Percentiles rank a stretch among this genome's conserved stretches.
These are phyloP conservation scores for Tigriopus japonicus DNA, from an alignment of 1,140 invertebrate genomes.

Conservation along the genomic window DNA sequence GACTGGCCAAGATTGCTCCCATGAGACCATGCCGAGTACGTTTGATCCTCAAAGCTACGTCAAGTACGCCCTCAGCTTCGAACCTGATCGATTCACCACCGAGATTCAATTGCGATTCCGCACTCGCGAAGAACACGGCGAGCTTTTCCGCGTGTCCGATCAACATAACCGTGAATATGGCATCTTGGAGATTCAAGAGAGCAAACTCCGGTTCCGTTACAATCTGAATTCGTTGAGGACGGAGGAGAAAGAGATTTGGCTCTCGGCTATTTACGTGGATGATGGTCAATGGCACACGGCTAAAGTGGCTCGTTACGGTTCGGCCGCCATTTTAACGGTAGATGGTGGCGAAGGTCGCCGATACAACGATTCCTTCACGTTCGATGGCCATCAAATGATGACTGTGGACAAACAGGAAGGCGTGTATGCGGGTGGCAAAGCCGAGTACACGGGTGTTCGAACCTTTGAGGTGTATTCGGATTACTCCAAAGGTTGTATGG, in stretches of 20 bases:
- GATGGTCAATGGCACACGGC: slow-evolving; percentile 96
- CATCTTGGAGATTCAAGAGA: slow-evolving; percentile 79
- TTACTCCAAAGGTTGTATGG: slow-evolving; percentile 44
- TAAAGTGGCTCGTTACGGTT: slow-evolving; percentile 57
- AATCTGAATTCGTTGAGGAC: slow-evolving; percentile 76
- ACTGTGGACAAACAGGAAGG: slow-evolving; percentile 83
- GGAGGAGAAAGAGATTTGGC: slow-evolving; percentile 71
- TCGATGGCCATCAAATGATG: slow-evolving; percentile 74
- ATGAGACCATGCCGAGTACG: slow-evolving; percentile 61
- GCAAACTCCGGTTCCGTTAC: slow-evolving; percentile 68
- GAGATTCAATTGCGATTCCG: slow-evolving; percentile 73
- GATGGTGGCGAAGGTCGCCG: slow-evolving; percentile 85
- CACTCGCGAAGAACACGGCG: slow-evolving; percentile 74
- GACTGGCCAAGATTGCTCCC: slow-evolving; percentile 65
- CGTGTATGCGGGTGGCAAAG: slow-evolving; percentile 82
- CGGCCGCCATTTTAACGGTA: slow-evolving; percentile 74
- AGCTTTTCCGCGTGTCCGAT: slow-evolving; percentile 75
- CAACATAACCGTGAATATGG: slow-evolving; percentile 87
- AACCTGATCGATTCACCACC: slow-evolving; percentile 73
- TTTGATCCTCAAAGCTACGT: slow-evolving; percentile 84
- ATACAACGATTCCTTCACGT: slow-evolving; percentile 82
- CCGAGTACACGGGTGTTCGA: slow-evolving; percentile 73
- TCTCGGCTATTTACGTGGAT: slow-evolving; percentile 69
- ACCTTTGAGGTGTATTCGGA: slow-evolving; percentile 89
- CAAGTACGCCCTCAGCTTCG: slow-evolving; percentile 82